Evolutionary conservation across 1,140 invertebrate genomes (phyloP), one percentile per base, ranked within the genome.

Genomic region (Pseudoatta argentina): DNA sequence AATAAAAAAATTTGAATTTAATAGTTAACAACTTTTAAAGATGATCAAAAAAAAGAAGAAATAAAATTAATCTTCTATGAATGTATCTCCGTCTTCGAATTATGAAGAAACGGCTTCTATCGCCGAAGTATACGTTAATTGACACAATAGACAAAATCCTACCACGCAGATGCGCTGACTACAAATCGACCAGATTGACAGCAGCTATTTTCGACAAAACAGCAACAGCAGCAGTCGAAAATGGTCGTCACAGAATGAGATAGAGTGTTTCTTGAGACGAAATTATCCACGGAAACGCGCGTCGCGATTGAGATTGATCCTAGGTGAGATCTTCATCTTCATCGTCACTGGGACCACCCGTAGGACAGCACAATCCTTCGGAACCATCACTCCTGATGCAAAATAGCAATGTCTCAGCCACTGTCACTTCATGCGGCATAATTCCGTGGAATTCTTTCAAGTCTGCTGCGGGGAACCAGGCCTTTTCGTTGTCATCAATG

Each of bases 401-500:
- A 95, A 98, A 98, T 0, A 99, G 94, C 30, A 97, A 93, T 16
- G 97, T 97, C 94, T 98, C 98, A 14, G 98, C 96, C 5, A 96
- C 94, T 2, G 98, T 97, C 0, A 97, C 96, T 92, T 98, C 97
- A 88, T 98, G 97, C 1, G 97, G 97, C 85, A 97, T 96, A 72
- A 99, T 97, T 69, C 97, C 97, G 91, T 98, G 97, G 92, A 98
- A 98, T 92, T 98, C 98, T 89, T 97, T 97, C 0, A 99, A 95
- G 89, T 99, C 98, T 18, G 97, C 97, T 0, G 97, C 97, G 0
- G 98, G 98, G 93, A 99, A 99, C 98, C 98, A 99, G 14, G 98
- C 98, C 85, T 98, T 97, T 93, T 98, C 98, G 75, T 98, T 97
- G 90, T 98, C 98, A n/a, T 98, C 97, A 59, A 99, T 97, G 53